Evolutionary conservation across 1,140 invertebrate species (phyloP).

Genomic region (Heliconius nattereri): DNA sequence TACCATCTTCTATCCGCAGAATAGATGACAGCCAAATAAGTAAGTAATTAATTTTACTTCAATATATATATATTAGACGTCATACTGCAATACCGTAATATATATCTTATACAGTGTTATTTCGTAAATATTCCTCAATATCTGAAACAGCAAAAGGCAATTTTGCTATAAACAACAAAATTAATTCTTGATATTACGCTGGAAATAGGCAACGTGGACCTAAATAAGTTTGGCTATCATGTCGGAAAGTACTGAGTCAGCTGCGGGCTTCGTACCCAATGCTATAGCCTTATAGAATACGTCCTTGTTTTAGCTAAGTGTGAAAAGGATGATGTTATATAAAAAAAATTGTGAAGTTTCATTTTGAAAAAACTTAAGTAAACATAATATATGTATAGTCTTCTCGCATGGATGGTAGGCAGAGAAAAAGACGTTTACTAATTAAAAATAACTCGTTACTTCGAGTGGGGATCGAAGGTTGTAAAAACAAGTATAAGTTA

Average conservation of each 20-base stretch:
- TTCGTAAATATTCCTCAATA: constrained; percentile 8
- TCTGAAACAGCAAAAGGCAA: constrained; percentile 32
- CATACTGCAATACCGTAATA: no score
- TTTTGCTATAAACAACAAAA: constrained; percentile 41
- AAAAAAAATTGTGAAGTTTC: neutral
- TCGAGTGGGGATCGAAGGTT: no score
- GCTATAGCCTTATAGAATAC: constrained; percentile 19
- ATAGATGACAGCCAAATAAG: no score
- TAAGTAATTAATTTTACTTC: no score
- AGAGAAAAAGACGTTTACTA: no score
- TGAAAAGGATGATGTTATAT: neutral
- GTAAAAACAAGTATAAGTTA: no score
- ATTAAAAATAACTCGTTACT: no score
- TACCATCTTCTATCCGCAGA: no score
- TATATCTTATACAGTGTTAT: neutral
- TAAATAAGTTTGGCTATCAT: constrained; percentile 45
- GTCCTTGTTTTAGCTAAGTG: neutral
- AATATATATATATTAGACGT: no score
- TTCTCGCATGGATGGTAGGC: no score
- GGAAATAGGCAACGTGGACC: constrained; percentile 44
- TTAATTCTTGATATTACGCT: constrained; percentile 48
- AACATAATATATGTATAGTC: neutral
- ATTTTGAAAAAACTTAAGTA: neutral
- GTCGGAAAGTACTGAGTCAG: constrained; percentile 49
- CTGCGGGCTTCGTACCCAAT: constrained; percentile 28